Conservation (phyloP, 1,140 invertebrate species). For the Branchinecta lindahli region DNA sequence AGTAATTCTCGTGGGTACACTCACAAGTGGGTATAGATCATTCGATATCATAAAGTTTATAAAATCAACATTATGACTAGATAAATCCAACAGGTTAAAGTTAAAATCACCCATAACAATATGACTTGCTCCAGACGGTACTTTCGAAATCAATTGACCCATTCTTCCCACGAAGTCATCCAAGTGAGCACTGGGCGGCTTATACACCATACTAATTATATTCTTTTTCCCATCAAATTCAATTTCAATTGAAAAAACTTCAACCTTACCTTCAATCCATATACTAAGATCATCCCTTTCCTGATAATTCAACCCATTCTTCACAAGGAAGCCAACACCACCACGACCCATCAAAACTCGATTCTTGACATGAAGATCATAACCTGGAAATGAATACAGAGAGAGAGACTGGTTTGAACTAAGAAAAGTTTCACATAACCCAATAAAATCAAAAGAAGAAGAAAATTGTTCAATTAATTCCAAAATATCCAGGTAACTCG, state of each 20-base stretch:
- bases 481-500: neutral
- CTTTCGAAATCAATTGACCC: neutral
- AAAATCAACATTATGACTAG: neutral
- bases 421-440: neutral
- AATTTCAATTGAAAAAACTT: slow-evolving; percentile 7
- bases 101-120: neutral
- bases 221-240: slow-evolving; percentile 3
- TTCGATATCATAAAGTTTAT: neutral
- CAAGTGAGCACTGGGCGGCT: slow-evolving; percentile 9
- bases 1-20: slow-evolving; percentile 8
- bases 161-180: neutral
- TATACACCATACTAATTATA: slow-evolving; percentile 10
- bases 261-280: slow-evolving; percentile 6
- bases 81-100: neutral
- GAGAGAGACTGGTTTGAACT: slow-evolving; percentile 9
- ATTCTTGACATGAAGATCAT: neutral
- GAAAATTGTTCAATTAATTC: neutral
- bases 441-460: neutral
- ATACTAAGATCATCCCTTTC: slow-evolving; percentile 9
- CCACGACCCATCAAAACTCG: neutral
- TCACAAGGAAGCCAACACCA: neutral
- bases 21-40: neutral
- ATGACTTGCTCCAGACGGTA: slow-evolving; percentile 5
- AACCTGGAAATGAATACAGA: slow-evolving; percentile 6
- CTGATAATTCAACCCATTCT: slow-evolving; percentile 8